Base-by-base conservation (phyloP, 2,888 invertebrate species). In the Phengaris arion region DNA sequence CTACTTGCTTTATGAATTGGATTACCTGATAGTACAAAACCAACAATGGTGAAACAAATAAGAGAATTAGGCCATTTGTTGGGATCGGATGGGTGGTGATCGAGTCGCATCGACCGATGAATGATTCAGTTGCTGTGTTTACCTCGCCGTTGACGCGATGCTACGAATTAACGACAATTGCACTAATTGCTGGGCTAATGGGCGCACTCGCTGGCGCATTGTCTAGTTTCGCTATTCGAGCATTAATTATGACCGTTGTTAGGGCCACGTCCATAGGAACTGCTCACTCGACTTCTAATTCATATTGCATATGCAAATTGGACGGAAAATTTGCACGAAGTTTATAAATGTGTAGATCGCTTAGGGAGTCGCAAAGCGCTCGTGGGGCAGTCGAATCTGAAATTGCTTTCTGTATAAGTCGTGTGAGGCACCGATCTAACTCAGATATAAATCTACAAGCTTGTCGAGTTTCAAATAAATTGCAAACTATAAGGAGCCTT, bases 181-280 rank as follows among this genome's bases (percentile, higher is more conserved):
- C 90, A 90, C 88, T 91, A 93, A 93, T 92, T 92, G 92, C 89
- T 88, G 89, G 89, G 89, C 86, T 91, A 91, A 90, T 90, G 88
- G 89, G 82, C 84, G 82, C 82, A 84, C 84, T 88, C 87, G 82
- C 85, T 89, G 87, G 87, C 86, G 89, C 89, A 88, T 89, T 91
- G 91, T 91, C 90, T 89, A 88, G 87, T 86, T 84, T 82, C 80
- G 84, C 86, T 84, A 86, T 83, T 84, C 84, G 83, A 86, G 81
- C 86, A 85, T 87, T 87, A 85, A 89, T 90, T 89, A 86, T 83
- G 80, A 80, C 84, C 80, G 79, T 82, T 82, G 85, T 85, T 85
- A 68, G 76, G 35, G 57, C 64, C 8, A 48, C 48, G 6, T 48
- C 6, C 8, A 48, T 48, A 6, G 48, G 48, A 48, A 48, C 48